Evolutionary conservation across 1,140 invertebrate genomes (phyloP), one percentile per base, ranked within the genome.

Genomic region (Venustaconcha ellipsiformis): DNA sequence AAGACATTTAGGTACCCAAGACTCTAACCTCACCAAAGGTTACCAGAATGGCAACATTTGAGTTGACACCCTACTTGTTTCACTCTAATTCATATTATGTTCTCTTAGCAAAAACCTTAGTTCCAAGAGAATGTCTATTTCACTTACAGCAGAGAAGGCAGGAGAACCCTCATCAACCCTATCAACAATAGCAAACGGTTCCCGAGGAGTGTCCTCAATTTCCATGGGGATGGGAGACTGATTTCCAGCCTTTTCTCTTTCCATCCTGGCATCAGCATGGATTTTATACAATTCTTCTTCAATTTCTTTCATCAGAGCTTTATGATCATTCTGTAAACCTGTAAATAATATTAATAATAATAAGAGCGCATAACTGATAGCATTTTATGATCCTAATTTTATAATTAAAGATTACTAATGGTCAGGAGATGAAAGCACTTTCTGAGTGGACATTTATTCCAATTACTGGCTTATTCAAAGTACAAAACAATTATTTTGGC

Each of bases 321-420:
- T 96, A 84, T 95, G 93, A 89, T 98, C 96, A 91, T 97, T 98
- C 90, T 95, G 94, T n/a, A 98, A 90, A 90, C 94, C 95, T 96
- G 82, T 20, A 89, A 82, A 37, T 57, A 20, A 14, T 56, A 11
- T 57, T 13, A 57, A 68, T 30, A 59, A 13, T 62, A 14, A 59
- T 20, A 5, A 15, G 14, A 60, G 13, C 20, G 12, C 65, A 72
- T 3, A 67, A 67, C 26, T 30, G 23, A 30, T n/a, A 26, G 26
- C 26, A 30, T 30, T 30, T 30, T 30, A 30, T 30, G 26, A 30
- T 30, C 26, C 26, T 30, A 30, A 30, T 2, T 30, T 30, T 30
- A 30, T 3, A 30, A 30, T 30, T 30, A 30, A 30, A 1, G 1
- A 30, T 30, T 30, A 30, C 26, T 30, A 4, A 30, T 30, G 26